A percentile compares a stretch with the other conserved stretches of the same genome.
These are phyloP conservation scores for Alaudala cheleensis DNA, from an alignment of 2,113 vertebrate genomes.

Conservation along the genomic window DNA sequence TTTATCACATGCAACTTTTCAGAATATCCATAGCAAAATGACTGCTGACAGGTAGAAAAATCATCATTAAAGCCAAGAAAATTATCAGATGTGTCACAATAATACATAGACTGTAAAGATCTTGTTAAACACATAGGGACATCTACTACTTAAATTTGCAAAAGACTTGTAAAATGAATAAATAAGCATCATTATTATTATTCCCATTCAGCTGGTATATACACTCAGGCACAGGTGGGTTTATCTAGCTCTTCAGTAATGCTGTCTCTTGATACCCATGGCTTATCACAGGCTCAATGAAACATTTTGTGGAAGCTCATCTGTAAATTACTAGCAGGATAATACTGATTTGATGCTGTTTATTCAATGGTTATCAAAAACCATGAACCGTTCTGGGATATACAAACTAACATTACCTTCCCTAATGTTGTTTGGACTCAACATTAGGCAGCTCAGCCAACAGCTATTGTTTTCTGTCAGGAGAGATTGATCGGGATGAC, in stretches of 20 bases:
- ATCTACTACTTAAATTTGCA: neutral
- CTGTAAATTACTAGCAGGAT: neutral
- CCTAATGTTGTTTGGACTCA: conserved; percentile 11
- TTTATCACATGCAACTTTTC: neutral
- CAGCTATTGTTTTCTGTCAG: conserved; percentile 22
- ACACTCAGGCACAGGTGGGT: neutral
- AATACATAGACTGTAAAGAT: neutral
- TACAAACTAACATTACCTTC: neutral
- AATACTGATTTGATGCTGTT: neutral
- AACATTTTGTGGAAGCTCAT: neutral
- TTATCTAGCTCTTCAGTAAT: neutral
- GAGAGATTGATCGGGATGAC: conserved; percentile 16
- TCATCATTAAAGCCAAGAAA: neutral
- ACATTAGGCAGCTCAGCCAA: neutral
- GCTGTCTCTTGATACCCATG: neutral
- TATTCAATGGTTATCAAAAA: conserved; percentile 8
- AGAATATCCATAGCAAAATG: neutral
- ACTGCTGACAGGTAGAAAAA: neutral
- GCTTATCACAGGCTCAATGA: neutral
- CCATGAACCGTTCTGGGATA: neutral
- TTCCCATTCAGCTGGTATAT: neutral
- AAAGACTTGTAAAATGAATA: neutral
- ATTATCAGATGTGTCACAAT: neutral
- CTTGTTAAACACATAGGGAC: neutral
- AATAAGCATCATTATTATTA: neutral